These are phyloP conservation scores for Hypomecis punctinalis DNA, from an alignment of 2,888 invertebrate species.

Conservation along the genomic window DNA sequence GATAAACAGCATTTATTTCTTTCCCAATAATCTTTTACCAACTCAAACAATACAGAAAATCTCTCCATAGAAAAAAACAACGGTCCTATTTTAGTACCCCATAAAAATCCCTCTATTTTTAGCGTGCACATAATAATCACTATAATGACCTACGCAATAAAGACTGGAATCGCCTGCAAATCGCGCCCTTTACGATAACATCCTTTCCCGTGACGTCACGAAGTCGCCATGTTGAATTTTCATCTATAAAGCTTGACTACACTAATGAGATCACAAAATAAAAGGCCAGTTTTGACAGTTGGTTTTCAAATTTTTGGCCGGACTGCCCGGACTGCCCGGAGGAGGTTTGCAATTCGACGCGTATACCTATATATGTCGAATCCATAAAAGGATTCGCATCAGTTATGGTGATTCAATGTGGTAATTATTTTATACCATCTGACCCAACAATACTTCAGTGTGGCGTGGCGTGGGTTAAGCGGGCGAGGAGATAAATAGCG, in stretches of 20 bases:
- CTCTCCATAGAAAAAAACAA: conserved; percentile 14
- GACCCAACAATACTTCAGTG: too few relatives aligned
- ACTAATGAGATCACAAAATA: too few relatives aligned
- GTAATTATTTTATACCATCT: too few relatives aligned
- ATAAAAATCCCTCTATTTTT: conserved; percentile 33
- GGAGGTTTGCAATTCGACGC: too few relatives aligned
- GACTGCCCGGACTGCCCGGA: too few relatives aligned
- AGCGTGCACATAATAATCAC: conserved; percentile 16
- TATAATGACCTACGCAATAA: conserved; percentile 22
- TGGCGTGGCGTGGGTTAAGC: too few relatives aligned
- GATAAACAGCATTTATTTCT: not conserved
- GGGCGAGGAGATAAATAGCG: too few relatives aligned
- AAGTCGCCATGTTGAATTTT: conserved; percentile 26
- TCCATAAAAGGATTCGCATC: too few relatives aligned
- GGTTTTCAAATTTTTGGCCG: too few relatives aligned
- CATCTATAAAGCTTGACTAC: not conserved
- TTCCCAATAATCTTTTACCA: not conserved
- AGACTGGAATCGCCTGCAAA: conserved; percentile 20
- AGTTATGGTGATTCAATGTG: too few relatives aligned
- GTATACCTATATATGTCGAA: too few relatives aligned
- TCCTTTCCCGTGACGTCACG: conserved; percentile 36
- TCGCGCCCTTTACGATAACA: conserved; percentile 28
- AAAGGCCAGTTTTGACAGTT: too few relatives aligned
- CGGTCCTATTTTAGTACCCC: conserved; percentile 20
- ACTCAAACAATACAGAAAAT: conserved; percentile 12